Evolutionary conservation across 2,888 invertebrate genomes (phyloP).

Genomic region (Leptinotarsa rubiginosa): DNA sequence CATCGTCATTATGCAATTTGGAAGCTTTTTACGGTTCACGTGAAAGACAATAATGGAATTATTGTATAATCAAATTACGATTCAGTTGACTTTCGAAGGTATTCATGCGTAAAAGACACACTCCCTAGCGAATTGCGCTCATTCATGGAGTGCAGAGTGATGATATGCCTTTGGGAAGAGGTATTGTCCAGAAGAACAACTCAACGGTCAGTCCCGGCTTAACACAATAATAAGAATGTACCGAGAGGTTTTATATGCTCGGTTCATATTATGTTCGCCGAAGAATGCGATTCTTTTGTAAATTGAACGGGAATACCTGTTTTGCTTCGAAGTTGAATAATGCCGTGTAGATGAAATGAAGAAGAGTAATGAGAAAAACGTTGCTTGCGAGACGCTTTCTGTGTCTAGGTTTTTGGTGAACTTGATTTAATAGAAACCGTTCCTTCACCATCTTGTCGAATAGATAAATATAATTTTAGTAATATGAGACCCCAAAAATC

Average conservation of each 20-base stretch:
- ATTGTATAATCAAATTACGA: constrained; percentile 46
- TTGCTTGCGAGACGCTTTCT: too few relatives aligned
- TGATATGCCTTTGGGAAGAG: constrained; percentile 1
- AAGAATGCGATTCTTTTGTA: background rate
- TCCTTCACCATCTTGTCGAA: too few relatives aligned
- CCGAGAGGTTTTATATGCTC: background rate
- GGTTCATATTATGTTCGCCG: background rate
- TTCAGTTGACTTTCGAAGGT: constrained; percentile 37
- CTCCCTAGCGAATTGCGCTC: constrained; percentile 9
- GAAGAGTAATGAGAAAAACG: too few relatives aligned
- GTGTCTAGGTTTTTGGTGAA: too few relatives aligned
- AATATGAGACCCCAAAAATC: too few relatives aligned
- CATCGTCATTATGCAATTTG: constrained; percentile 43
- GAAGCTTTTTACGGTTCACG: constrained; percentile 42
- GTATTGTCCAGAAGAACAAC: constrained; percentile 7
- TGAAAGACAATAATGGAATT: constrained; percentile 46
- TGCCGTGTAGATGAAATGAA: too few relatives aligned
- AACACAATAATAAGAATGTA: constrained; percentile 17
- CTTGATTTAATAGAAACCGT: too few relatives aligned
- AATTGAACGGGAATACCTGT: background rate
- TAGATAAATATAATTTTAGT: too few relatives aligned
- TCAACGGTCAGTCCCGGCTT: constrained; percentile 6
- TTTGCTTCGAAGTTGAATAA: too few relatives aligned
- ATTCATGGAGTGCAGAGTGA: background rate
- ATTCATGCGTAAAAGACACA: constrained; percentile 25